Percentiles rank a stretch among this genome's conserved stretches.
phyloP scores from a whole-genome alignment of 2,113 vertebrate genomes.

The Heterotilapia buettikoferi region DNA sequence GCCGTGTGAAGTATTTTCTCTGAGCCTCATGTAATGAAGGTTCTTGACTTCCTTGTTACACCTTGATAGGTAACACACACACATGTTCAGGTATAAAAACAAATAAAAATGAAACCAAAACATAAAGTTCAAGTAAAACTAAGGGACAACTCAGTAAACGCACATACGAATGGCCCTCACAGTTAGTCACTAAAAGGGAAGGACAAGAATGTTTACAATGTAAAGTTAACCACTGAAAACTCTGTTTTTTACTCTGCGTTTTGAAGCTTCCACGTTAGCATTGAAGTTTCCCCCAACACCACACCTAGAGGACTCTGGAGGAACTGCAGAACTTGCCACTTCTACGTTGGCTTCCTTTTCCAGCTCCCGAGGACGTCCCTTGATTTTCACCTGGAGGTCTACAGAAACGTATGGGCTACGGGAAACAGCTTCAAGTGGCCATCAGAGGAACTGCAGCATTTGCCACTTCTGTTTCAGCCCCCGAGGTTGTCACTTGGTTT shows the following conservation, averaged over 20 bases:
- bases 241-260: not conserved
- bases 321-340: not conserved
- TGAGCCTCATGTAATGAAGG: fast-evolving
- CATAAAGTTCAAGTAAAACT: fast-evolving
- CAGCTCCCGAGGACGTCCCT: fast-evolving
- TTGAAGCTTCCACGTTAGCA: not conserved
- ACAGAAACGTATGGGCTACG: not conserved
- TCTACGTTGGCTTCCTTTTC: not conserved
- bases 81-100: not conserved
- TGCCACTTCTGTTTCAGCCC: fast-evolving
- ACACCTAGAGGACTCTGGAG: not conserved
- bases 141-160: fast-evolving
- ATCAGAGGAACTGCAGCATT: not conserved
- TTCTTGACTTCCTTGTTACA: not conserved
- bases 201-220: fast-evolving
- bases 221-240: not conserved
- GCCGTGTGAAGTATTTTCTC: not conserved
- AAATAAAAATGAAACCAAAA: not conserved
- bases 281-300: fast-evolving
- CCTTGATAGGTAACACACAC: fast-evolving
- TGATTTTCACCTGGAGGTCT: not conserved
- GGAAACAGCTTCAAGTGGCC: not conserved
- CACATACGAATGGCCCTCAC: fast-evolving
- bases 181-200: not conserved
- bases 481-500: fast-evolving